These are phyloP conservation scores for Mactra quadrangularis DNA, from an alignment of 1,140 invertebrate species.

Conservation along the genomic window DNA sequence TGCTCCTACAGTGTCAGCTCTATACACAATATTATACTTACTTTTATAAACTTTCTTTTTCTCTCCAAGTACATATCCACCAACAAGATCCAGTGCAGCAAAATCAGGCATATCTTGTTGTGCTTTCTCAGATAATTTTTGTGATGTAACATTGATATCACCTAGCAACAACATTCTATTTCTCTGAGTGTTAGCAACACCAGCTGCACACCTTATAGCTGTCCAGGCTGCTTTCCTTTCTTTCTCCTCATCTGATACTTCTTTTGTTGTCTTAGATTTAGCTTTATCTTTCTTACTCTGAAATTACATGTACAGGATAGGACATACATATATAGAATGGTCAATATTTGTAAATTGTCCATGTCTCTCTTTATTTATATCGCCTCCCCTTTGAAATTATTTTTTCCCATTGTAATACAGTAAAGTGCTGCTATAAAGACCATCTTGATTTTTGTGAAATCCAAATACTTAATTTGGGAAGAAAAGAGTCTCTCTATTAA, in stretches of 20 bases:
- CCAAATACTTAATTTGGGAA: too few species aligned
- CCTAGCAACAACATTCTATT: slow-evolving; percentile 73
- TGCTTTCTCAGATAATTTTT: slow-evolving; percentile 68
- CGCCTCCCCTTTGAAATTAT: too few species aligned
- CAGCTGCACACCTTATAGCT: slow-evolving; percentile 79
- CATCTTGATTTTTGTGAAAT: too few species aligned
- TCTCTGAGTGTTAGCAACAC: slow-evolving; percentile 73
- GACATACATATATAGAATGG: too few species aligned
- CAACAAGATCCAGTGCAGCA: slow-evolving; percentile 78
- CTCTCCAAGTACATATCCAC: slow-evolving; percentile 79
- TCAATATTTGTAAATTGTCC: too few species aligned
- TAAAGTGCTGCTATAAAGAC: too few species aligned
- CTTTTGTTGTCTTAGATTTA: slow-evolving; percentile 57
- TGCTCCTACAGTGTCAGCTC: too few species aligned
- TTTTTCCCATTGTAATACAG: too few species aligned
- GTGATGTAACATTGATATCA: slow-evolving; percentile 72
- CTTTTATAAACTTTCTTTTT: slow-evolving; percentile 82
- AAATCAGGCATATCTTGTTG: slow-evolving; percentile 78
- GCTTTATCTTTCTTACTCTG: not conserved
- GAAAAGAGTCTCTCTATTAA: too few species aligned
- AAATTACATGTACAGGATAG: not conserved
- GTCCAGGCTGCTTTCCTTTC: slow-evolving; percentile 78
- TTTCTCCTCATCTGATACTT: slow-evolving; percentile 76
- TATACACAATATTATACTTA: too few species aligned
- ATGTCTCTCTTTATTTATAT: too few species aligned